Evolutionary conservation across 1,140 invertebrate species (phyloP).

Genomic region (Lepidurus apus): DNA sequence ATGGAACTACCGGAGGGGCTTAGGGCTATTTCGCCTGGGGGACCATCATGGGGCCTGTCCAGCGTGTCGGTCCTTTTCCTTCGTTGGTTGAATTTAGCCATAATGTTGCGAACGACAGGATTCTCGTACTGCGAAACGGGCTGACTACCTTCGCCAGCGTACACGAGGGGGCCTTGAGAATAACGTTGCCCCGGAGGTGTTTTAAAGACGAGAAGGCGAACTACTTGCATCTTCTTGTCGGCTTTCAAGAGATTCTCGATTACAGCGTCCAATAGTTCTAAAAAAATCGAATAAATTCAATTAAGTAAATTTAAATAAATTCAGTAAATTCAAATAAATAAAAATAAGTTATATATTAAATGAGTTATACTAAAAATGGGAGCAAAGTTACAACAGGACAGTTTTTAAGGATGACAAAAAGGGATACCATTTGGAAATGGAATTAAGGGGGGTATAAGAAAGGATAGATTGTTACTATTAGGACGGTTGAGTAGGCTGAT

Average conservation of each 20-base stretch:
- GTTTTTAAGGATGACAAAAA: not conserved
- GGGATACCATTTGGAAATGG: not conserved
- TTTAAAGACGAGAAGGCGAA: conserved; percentile 7
- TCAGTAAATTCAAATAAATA: not conserved
- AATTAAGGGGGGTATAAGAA: not conserved
- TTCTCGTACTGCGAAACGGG: not conserved
- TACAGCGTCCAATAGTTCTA: not conserved
- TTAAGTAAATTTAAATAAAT: not conserved
- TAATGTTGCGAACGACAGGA: not conserved
- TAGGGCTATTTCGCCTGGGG: not conserved
- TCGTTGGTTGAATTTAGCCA: not conserved
- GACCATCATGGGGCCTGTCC: not conserved
- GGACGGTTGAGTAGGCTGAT: conserved; percentile 58
- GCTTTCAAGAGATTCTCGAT: conserved; percentile 21
- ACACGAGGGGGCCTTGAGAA: not conserved
- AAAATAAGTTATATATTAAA: not conserved
- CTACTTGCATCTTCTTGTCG: not conserved
- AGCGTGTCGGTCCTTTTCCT: not conserved
- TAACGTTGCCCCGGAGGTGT: not conserved
- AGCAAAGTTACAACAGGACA: not conserved
- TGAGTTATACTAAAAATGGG: not conserved
- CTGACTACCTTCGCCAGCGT: not conserved
- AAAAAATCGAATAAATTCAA: not conserved
- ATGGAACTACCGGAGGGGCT: not conserved
- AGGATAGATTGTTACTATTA: conserved; percentile 43